Evolutionary conservation across 2,888 invertebrate genomes (phyloP).

Genomic region (Ophion ventricosus): DNA sequence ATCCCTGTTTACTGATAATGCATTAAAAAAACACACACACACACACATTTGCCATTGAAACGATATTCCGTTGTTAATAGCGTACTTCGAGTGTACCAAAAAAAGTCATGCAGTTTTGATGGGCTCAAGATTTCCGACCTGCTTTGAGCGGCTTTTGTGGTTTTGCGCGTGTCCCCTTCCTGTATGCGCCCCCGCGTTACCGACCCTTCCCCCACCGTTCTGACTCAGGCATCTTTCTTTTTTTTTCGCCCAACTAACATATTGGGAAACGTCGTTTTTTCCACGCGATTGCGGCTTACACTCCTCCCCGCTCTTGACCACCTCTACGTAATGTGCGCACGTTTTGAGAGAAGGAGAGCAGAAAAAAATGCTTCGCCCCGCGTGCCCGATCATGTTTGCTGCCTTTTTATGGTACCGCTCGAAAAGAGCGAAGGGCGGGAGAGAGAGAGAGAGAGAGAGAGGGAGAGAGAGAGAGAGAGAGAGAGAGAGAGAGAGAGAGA

Average conservation of each 20-base stretch:
- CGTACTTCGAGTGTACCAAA: background rate
- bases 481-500: constrained; percentile 48
- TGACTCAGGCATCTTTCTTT: constrained; percentile 48
- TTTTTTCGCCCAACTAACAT: constrained; percentile 67
- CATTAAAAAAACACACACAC: background rate
- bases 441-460: background rate
- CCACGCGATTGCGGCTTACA: constrained; percentile 76
- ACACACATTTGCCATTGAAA: background rate
- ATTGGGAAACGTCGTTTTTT: constrained; percentile 75
- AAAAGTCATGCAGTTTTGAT: background rate
- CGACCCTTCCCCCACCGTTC: background rate
- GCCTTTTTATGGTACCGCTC: constrained; percentile 61
- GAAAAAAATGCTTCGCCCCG: constrained; percentile 33
- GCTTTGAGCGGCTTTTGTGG: constrained; percentile 47
- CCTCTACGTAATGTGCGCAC: constrained; percentile 48
- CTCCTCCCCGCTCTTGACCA: constrained; percentile 68
- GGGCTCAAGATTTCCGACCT: constrained; percentile 41
- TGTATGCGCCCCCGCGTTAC: constrained; percentile 42
- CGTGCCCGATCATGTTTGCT: constrained; percentile 66
- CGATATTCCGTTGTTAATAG: background rate
- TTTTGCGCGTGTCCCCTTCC: constrained; percentile 7
- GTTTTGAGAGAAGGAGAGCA: constrained; percentile 46
- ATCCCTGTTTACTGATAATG: too few species aligned
- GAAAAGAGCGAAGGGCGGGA: constrained; percentile 63
- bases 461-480: constrained; percentile 55